phyloP scores from a whole-genome alignment of 2,888 invertebrate genomes.

The Balanococcus diminutus region DNA sequence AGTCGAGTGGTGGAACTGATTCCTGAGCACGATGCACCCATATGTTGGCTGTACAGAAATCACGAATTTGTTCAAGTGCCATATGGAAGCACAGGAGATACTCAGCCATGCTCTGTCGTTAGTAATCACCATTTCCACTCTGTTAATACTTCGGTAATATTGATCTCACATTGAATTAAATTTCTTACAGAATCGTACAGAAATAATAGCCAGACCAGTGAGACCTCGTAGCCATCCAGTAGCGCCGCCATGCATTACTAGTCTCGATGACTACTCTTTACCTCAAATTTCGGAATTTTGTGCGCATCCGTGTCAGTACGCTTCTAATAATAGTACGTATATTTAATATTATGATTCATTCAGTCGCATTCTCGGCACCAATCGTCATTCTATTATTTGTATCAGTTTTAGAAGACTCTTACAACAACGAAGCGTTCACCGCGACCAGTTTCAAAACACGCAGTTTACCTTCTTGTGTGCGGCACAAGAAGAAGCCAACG shows the following conservation, averaged over 20 bases:
- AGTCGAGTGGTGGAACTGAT: constrained; percentile 61
- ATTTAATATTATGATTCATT: background rate
- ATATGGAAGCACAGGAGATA: background rate
- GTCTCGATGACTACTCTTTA: constrained; percentile 54
- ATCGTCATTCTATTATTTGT: background rate
- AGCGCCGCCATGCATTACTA: constrained; percentile 56
- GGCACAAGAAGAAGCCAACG: constrained; percentile 72
- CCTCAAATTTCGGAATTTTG: constrained; percentile 66
- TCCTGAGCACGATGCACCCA: constrained; percentile 57
- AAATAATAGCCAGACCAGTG: background rate
- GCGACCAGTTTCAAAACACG: constrained; percentile 66
- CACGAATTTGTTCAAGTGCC: constrained; percentile 58
- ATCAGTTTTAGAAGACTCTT: constrained; percentile 58
- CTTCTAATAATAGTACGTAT: constrained; percentile 55
- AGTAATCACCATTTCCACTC: background rate
- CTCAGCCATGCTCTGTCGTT: constrained; percentile 12
- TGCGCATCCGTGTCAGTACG: constrained; percentile 60
- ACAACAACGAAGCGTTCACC: constrained; percentile 48
- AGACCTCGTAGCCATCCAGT: constrained; percentile 37
- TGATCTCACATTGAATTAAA: too few species aligned
- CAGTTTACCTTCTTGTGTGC: constrained; percentile 74
- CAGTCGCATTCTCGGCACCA: background rate
- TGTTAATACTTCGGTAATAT: background rate
- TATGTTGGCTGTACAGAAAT: constrained; percentile 60
- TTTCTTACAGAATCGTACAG: background rate